Base-by-base conservation (phyloP, 2,113 vertebrate species). In the Todiramphus chloris region DNA sequence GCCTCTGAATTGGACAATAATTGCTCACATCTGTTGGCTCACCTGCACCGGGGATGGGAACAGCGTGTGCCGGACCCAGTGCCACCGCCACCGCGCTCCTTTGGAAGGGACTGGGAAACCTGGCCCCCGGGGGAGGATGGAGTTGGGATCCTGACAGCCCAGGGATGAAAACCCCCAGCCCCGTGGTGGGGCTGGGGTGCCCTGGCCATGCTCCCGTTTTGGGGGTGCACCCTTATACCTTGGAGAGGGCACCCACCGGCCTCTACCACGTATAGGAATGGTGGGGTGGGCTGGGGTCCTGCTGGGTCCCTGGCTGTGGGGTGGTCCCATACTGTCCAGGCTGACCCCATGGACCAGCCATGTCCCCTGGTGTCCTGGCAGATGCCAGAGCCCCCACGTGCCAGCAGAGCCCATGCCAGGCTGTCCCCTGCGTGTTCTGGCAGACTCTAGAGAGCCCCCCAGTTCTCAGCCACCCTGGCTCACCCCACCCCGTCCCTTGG, bases 1-100 rank as follows among this genome's bases (percentile, higher is more conserved):
- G 72, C 21, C 55, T 39, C 23, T 39, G 5, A 48, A 46, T 35
- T 7, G 78, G 89, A 46, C 70, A 4, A 9, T 79, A 94, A 96
- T 95, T 62, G 84, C 74, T 96, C 68, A 41, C 96, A 94, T 90
- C 86, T 90, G 94, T 91, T 88, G 88, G 84, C 83, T 89, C 93
- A 90, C 92, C 83, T 87, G 84, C 84, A 16, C 46, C 33, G 4
- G 25, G 48, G 43, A 18, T 23, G 82, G 77, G 77, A 93, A 79
- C 83, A 81, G 75, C 43, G 6, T 56, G 91, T 76, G 86, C 84
- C 21, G 84, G 59, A 8, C 6, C 60, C 78, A 9, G 31, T 4
- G 48, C 64, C 5, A 41, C 64, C 1, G 13, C 64, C 13, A 2
- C 19, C 7, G 5, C 8, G 30, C 35, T 25, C 13, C 18, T 16